Evolutionary conservation across 2,113 vertebrate genomes (phyloP), one percentile per base, ranked within the genome.

Genomic region (Cacatua alba): DNA sequence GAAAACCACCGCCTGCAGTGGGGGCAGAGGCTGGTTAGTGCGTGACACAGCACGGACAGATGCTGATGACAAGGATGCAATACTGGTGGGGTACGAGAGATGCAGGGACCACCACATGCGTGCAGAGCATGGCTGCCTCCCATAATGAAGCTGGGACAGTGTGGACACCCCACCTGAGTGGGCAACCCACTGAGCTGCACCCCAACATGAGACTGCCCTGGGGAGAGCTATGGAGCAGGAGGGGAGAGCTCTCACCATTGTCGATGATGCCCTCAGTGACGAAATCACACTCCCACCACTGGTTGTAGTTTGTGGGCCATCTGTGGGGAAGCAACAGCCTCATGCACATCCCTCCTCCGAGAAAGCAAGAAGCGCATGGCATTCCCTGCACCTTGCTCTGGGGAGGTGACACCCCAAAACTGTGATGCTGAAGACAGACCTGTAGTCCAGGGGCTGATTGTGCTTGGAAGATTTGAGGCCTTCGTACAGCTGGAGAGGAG

Each of bases 281-380:
- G 97, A 99, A 99, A 82, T 99, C 99, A 4, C 99, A 99, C 62
- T 99, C 98, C 99, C 99, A 99, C 99, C 99, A 99, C 96, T 99
- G 99, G 91, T 97, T 98, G 52, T 99, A 98, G 53, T 97, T 98
- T 67, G 98, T 97, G 17, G 99, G 99, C 99, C 99, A 99, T 96
- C 99, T 99, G 91, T 3, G 11, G 60, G 43, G 9, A 82, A 85
- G 39, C 6, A 37, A 76, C 29, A 83, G 33, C 21, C 48, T 26
- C 26, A 39, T 43, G 57, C 6, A 63, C 29, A 41, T 43, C 35
- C 21, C 10, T 78, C 25, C n/a, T 74, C 55, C 0, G 0, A 74
- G 46, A 59, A 37, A 23, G 26, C 14, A 21, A 76, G 33, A 41
- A 90, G 68, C 25, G 75, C 39, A 28, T 4, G 9, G 24, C n/a